These are phyloP conservation scores for Gobius niger DNA, from an alignment of 2,113 vertebrate species.

Conservation along the genomic window DNA sequence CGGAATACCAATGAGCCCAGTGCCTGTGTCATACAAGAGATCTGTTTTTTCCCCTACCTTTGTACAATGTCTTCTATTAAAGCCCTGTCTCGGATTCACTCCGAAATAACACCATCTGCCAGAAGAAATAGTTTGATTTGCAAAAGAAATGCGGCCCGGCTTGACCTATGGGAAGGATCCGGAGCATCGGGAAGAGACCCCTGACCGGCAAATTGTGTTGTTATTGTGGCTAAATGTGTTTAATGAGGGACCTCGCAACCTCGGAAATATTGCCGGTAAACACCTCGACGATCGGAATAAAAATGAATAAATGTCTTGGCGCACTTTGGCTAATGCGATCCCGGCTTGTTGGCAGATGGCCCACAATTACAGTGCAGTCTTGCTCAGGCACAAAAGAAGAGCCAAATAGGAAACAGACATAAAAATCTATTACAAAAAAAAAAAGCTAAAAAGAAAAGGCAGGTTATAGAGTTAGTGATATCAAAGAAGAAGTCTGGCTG, in stretches of 20 bases:
- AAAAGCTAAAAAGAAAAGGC: not conserved
- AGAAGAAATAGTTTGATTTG: conserved; percentile 19
- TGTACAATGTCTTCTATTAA: conserved; percentile 14
- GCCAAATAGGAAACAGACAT: not conserved
- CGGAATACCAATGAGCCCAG: conserved; percentile 57
- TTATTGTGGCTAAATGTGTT: conserved; percentile 12
- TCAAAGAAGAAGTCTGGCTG: not conserved
- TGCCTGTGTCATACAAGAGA: conserved; percentile 20
- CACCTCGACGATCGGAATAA: conserved; percentile 5
- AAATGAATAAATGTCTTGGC: not conserved
- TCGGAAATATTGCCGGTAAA: not conserved
- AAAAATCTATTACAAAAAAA: too few species aligned
- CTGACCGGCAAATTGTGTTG: conserved; percentile 9
- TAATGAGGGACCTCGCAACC: not conserved
- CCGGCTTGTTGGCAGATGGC: conserved; percentile 1
- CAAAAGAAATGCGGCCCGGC: conserved; percentile 1
- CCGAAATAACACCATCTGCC: conserved; percentile 17
- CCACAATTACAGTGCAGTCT: not conserved
- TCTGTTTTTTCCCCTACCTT: not conserved
- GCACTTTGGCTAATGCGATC: not conserved
- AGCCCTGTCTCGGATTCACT: conserved; percentile 17
- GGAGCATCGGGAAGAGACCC: conserved; percentile 7
- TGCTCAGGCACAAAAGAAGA: not conserved
- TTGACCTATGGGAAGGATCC: not conserved
- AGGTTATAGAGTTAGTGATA: not conserved